Conservation (phyloP, 37 sponge, comb jelly and placozoan species). For the Cladorhizidae sp. region DNA sequence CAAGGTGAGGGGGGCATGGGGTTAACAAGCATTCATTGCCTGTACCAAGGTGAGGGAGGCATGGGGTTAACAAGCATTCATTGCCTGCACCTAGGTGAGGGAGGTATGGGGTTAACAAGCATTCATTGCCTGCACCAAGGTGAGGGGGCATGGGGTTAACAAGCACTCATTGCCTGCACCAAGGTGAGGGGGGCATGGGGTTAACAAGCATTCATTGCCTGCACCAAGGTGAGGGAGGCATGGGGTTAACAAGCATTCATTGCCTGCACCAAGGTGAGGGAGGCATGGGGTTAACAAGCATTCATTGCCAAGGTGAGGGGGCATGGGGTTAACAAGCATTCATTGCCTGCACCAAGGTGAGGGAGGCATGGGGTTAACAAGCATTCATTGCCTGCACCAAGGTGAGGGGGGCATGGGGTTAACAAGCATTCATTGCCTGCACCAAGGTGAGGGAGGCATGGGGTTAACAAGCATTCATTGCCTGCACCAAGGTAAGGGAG, state of each 20-base stretch:
- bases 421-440: constrained; percentile 84
- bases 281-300: neutral
- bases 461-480: neutral
- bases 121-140: too few species aligned
- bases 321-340: constrained; percentile 86
- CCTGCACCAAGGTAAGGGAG: too few species aligned
- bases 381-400: too few species aligned
- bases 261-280: constrained; percentile 78
- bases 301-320: too few species aligned
- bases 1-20: constrained; percentile 29
- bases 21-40: too few species aligned
- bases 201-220: too few species aligned
- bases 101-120: neutral
- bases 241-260: constrained; percentile 83
- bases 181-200: constrained; percentile 30
- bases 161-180: constrained; percentile 87
- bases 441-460: constrained; percentile 56
- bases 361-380: neutral
- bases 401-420: constrained; percentile 90
- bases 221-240: too few species aligned
- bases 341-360: constrained; percentile 86
- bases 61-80: constrained; percentile 79
- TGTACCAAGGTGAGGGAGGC: too few species aligned
- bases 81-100: constrained; percentile 82
- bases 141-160: constrained; percentile 87